These are phyloP conservation scores for Panagrolaimus sp. DNA, from an alignment of 1,140 invertebrate genomes.

Conservation along the genomic window DNA sequence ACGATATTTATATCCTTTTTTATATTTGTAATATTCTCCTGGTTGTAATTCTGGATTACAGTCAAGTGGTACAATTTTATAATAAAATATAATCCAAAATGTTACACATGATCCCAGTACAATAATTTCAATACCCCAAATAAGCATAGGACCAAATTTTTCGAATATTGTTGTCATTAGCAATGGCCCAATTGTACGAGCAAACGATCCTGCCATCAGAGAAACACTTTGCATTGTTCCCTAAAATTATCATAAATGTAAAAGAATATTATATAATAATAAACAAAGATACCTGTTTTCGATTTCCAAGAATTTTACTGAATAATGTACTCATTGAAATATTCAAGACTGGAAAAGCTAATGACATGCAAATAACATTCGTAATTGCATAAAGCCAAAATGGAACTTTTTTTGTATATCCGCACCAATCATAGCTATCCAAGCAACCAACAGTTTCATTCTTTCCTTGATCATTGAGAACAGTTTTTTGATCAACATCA, in stretches of 20 bases:
- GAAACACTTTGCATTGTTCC: conserved; percentile 32
- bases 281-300: conserved; percentile 18
- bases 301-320: conserved; percentile 28
- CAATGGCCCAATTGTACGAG: conserved; percentile 24
- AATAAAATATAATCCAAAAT: conserved; percentile 26
- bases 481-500: neutral
- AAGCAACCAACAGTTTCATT: conserved; percentile 24
- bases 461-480: conserved; percentile 14
- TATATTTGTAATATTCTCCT: conserved; percentile 21
- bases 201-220: conserved; percentile 27
- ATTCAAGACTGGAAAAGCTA: conserved; percentile 29
- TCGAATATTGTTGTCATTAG: conserved; percentile 25
- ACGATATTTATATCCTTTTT: conserved; percentile 20
- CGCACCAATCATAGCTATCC: conserved; percentile 23
- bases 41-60: conserved; percentile 21
- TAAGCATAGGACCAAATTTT: conserved; percentile 20
- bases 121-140: conserved; percentile 23
- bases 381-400: conserved; percentile 25
- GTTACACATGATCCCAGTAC: conserved; percentile 6
- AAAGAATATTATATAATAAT: neutral
- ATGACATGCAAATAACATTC: conserved; percentile 20
- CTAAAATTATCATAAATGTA: conserved; percentile 1
- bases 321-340: conserved; percentile 31
- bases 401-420: conserved; percentile 21
- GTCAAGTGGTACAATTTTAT: conserved; percentile 20